Conservation (phyloP, 2,888 invertebrate genomes). For the Lasioglossum vierecki region DNA sequence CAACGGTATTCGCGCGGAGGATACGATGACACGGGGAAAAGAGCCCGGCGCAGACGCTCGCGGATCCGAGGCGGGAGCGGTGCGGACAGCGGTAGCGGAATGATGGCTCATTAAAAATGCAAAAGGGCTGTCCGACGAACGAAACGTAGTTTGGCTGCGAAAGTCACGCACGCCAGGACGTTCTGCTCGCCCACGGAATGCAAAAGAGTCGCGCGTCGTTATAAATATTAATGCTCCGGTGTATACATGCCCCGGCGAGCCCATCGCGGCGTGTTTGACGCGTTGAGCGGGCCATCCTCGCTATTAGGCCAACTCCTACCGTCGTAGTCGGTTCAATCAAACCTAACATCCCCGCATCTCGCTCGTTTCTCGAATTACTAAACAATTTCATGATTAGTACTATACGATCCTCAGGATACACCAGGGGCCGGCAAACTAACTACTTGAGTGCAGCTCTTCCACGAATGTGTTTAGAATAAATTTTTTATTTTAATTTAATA, state of each 20-base stretch:
- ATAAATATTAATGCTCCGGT: constrained; percentile 66
- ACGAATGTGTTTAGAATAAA: too few species aligned
- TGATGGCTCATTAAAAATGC: constrained; percentile 63
- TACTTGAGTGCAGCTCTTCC: too few species aligned
- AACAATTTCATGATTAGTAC: too few species aligned
- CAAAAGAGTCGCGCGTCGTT: constrained; percentile 61
- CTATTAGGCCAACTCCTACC: constrained; percentile 21
- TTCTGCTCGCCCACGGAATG: constrained; percentile 57
- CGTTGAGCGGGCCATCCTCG: not conserved
- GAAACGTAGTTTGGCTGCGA: constrained; percentile 55
- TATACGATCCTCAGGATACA: too few species aligned
- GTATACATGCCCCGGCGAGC: not conserved
- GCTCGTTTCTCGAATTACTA: too few species aligned
- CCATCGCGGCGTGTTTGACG: constrained; percentile 9
- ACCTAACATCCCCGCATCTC: not conserved
- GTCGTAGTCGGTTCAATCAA: not conserved
- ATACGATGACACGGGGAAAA: constrained; percentile 4
- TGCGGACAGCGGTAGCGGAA: not conserved
- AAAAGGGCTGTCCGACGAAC: constrained; percentile 50
- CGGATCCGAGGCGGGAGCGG: constrained; percentile 3
- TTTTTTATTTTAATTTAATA: too few species aligned
- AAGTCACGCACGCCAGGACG: constrained; percentile 58
- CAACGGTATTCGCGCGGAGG: constrained; percentile 13
- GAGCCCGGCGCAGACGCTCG: not conserved
- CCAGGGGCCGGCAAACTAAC: too few species aligned